phyloP scores from a whole-genome alignment of 2,888 invertebrate genomes.

The Drosophila subsilvestris region DNA sequence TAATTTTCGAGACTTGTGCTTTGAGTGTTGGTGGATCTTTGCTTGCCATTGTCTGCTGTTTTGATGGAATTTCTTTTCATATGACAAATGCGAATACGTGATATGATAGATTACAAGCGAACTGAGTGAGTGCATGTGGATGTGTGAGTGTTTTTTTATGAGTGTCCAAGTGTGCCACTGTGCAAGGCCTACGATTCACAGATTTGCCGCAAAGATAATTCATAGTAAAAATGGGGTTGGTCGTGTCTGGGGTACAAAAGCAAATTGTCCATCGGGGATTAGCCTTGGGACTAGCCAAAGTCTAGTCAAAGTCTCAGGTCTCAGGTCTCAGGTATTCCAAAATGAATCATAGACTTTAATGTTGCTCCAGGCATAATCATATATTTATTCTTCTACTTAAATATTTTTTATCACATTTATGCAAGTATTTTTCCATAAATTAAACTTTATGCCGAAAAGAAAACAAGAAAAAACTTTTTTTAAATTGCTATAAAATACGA shows the following conservation, averaged over 20 bases:
- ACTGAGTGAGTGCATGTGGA: constrained; percentile 5
- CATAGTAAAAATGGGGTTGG: constrained; percentile 32
- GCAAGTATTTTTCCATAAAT: background rate
- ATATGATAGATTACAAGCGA: constrained; percentile 19
- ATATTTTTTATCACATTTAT: background rate
- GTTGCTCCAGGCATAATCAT: too few species aligned
- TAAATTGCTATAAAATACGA: background rate
- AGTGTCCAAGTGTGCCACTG: constrained; percentile 47
- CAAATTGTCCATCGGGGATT: constrained; percentile 33
- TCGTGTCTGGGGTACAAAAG: constrained; percentile 33
- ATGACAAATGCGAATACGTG: constrained; percentile 62
- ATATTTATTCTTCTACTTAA: background rate
- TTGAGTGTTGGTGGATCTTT: constrained; percentile 26
- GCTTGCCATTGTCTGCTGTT: constrained; percentile 61
- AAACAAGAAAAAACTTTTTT: background rate
- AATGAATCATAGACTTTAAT: background rate
- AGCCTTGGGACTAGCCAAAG: background rate
- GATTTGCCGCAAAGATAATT: constrained; percentile 57
- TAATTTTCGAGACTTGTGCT: constrained; percentile 62
- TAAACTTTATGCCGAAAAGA: too few species aligned
- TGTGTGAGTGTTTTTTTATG: constrained; percentile 6
- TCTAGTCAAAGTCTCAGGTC: background rate
- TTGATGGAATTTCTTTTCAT: constrained; percentile 11
- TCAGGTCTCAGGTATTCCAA: background rate
- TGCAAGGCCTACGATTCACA: constrained; percentile 41